Base-by-base conservation (phyloP, 2,888 invertebrate species). In the Lithophane leautieri region DNA sequence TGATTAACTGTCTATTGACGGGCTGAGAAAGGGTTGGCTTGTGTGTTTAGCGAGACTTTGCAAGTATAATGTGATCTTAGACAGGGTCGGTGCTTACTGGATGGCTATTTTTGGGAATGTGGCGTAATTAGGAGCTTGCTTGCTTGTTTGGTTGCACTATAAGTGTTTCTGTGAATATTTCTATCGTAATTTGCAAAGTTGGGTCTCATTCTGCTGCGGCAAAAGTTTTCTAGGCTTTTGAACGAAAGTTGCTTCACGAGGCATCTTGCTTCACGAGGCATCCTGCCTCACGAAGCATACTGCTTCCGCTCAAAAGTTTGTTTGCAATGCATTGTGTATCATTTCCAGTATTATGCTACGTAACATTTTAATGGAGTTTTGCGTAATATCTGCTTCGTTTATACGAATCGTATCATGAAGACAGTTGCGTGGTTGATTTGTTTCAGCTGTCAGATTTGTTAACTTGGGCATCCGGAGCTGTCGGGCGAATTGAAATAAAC, bases 401-500 rank as follows among this genome's bases (percentile, higher is more conserved):
- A 42, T 40, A 56, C 52, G 25, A 65, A 54, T 68, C 40, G 70
- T 73, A 74, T 75, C 60, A 66, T 52, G 68, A 16, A 71, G 69
- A 71, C 60, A 70, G 61, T 70, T 76, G 75, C 76, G 82, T 25
- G 73, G 82, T 78, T 73, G 67, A 66, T 75, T 75, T 72, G 68
- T 73, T 75, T 72, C 70, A 50, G 25, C 74, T 84, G 86, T 86
- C 86, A 86, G 77, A 67, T 76, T 86, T 81, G 88, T 86, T 88
- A 86, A 82, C 73, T 82, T 79, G 76, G n/a, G 62, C 82, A 73
- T 84, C 86, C 82, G 76, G 84, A 81, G 70, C 83, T 81, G 79
- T 78, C 80, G 70, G 70, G 44, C 60, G 78, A 87, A 88, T 88
- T 88, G 88, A 88, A 87, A 88, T 79, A 85, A 87, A 87, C 83